Evolutionary conservation across 2,797 vertebrate genomes (phyloP).

Genomic region (Microtus californicus): DNA sequence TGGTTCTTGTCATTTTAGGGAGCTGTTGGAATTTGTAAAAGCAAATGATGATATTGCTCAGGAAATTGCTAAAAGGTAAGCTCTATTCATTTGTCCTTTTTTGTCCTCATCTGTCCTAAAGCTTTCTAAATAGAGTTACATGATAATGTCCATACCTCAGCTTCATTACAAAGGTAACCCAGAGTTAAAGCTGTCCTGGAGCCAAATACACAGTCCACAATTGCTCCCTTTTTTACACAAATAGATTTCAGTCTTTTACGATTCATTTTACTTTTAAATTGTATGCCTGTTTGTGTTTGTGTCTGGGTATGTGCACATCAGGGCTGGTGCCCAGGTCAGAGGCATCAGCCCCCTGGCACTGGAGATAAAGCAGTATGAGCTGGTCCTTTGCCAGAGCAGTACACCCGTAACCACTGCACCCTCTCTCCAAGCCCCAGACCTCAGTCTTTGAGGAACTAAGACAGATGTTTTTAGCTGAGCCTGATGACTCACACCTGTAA

Average conservation of each 20-base stretch:
- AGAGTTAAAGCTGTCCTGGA: conserved; percentile 3
- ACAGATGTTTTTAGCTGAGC: neutral
- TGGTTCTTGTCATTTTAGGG: conserved; percentile 87
- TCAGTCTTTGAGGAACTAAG: conserved; percentile 37
- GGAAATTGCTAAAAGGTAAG: conserved; percentile 94
- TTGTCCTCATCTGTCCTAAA: neutral
- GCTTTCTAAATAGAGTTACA: conserved; percentile 30
- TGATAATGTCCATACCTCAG: neutral
- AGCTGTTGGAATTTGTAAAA: conserved; percentile 94
- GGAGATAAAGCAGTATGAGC: neutral
- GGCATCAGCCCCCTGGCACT: neutral
- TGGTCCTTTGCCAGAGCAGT: neutral
- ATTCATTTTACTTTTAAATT: neutral
- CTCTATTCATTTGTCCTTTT: conserved; percentile 62
- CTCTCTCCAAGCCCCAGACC: neutral
- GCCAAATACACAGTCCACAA: neutral
- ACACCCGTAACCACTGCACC: neutral
- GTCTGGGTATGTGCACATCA: neutral
- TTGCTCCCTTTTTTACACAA: conserved; percentile 7
- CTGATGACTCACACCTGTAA: neutral
- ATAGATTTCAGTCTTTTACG: conserved; percentile 34
- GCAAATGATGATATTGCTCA: conserved; percentile 93
- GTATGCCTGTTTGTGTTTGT: neutral
- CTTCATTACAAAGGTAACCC: conserved; percentile 42
- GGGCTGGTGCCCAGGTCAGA: neutral